Base-by-base conservation (phyloP, 2,888 invertebrate species). In the Melolontha melolontha region DNA sequence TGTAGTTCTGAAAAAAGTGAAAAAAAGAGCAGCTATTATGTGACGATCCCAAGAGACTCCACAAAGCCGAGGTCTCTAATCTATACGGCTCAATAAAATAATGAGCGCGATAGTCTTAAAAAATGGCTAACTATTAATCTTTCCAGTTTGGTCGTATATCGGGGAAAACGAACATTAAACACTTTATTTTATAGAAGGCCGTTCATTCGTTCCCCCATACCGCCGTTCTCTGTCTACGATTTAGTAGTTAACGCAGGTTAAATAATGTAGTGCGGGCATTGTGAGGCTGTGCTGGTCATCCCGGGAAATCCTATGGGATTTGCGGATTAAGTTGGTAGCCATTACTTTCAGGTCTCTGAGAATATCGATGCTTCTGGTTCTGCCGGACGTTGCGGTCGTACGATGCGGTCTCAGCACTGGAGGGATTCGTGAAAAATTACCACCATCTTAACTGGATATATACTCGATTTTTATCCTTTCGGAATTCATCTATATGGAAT, bases 221-320 rank as follows among this genome's bases (percentile, higher is more conserved):
- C 75, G 75, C 78, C 77, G 77, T 47, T 71, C 77, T 75, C 79
- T 71, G 71, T 72, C 75, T 74, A 78, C 81, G 81, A 82, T 82
- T 82, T 81, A 82, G 79, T 80, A 80, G 81, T 82, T 80, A 81
- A 80, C 79, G 77, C 77, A 74, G 79, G 80, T 80, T 83, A 82
- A 83, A 83, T 83, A 83, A 83, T 83, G 81, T 80, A 82, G 79
- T 77, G 79, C 75, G 79, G 79, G 78, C 78, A 79, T 80, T 79
- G 80, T 79, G 79, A 78, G 79, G 78, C 79, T 74, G 76, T 75
- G 76, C 77, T 76, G 80, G 81, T 80, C 80, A 79, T 79, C 79
- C 77, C 72, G 77, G 69, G 75, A 75, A 76, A 78, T 80, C 81
- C 79, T 76, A 59, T 50, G 79, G 79, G 81, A 80, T 81, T 79